A percentile compares a stretch with the other conserved stretches of the same genome.
These are phyloP conservation scores for Aptenodytes patagonicus DNA, from an alignment of 2,113 vertebrate species.

Conservation along the genomic window DNA sequence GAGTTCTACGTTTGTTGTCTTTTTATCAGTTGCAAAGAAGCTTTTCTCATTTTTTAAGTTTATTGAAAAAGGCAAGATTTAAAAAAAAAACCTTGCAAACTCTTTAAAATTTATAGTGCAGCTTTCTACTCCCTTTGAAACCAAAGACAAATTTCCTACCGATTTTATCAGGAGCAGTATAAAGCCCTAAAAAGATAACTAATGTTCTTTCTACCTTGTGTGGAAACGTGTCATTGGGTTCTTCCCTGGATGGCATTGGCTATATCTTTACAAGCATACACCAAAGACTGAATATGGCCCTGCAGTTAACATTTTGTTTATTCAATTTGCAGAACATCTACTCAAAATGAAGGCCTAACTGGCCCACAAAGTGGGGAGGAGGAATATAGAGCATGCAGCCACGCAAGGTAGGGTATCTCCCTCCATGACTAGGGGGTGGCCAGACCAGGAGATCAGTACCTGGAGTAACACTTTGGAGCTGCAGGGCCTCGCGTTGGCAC, in stretches of 20 bases:
- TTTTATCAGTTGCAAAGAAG: neutral
- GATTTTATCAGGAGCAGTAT: neutral
- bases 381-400: neutral
- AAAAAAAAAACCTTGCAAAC: neutral
- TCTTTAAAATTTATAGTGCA: neutral
- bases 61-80: neutral
- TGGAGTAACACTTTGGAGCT: neutral
- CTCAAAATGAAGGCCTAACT: neutral
- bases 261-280: neutral
- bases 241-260: neutral
- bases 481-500: accelerated
- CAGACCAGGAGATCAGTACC: neutral
- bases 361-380: neutral
- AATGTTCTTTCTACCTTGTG: neutral
- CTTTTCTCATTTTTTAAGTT: neutral
- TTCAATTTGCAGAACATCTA: neutral
- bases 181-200: neutral
- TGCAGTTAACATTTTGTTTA: neutral
- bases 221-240: neutral
- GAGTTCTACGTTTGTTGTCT: neutral
- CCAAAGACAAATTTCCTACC: neutral
- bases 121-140: conserved; percentile 20
- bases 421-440: accelerated
- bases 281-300: neutral
- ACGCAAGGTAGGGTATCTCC: neutral